phyloP scores from a whole-genome alignment of 2,888 invertebrate species.

The Scaeva pyrastri region DNA sequence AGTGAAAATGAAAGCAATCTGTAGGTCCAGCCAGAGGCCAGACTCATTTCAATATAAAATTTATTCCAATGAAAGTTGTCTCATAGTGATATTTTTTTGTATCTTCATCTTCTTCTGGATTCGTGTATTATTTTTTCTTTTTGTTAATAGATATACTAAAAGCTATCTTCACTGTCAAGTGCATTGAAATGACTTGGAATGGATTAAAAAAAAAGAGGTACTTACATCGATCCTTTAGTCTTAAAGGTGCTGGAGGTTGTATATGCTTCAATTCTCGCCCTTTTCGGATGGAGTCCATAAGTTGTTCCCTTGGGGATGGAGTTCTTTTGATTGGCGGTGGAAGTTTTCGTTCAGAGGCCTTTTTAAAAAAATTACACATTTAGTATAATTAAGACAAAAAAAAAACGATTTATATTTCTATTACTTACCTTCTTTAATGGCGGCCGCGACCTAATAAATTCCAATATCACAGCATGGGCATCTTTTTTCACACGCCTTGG shows the following conservation, averaged over 20 bases:
- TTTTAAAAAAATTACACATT: conserved; percentile 32
- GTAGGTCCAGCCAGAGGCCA: conserved; percentile 31
- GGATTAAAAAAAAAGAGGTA: conserved; percentile 73
- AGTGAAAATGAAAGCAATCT: conserved; percentile 65
- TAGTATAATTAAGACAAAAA: conserved; percentile 54
- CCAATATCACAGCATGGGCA: conserved; percentile 97
- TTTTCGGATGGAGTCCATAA: conserved; percentile 93
- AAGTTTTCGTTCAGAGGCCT: conserved; percentile 94
- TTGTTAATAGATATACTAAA: no score
- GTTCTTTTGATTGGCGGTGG: conserved; percentile 90
- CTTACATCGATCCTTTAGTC: conserved; percentile 86
- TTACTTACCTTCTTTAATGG: conserved; percentile 92
- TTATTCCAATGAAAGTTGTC: conserved; percentile 65
- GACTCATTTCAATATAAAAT: conserved; percentile 33
- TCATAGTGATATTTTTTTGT: background rate
- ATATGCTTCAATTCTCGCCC: conserved; percentile 89
- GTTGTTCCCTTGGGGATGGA: conserved; percentile 91
- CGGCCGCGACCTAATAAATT: conserved; percentile 97
- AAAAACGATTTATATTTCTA: conserved; percentile 1
- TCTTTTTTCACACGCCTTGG: conserved; percentile 95
- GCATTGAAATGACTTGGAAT: no score
- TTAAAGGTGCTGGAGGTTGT: conserved; percentile 83
- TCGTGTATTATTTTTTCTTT: no score
- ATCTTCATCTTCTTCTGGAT: no score
- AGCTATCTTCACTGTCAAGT: background rate